These are phyloP conservation scores for Sebastes cheni DNA, from an alignment of 2,797 vertebrate genomes.

Conservation along the genomic window DNA sequence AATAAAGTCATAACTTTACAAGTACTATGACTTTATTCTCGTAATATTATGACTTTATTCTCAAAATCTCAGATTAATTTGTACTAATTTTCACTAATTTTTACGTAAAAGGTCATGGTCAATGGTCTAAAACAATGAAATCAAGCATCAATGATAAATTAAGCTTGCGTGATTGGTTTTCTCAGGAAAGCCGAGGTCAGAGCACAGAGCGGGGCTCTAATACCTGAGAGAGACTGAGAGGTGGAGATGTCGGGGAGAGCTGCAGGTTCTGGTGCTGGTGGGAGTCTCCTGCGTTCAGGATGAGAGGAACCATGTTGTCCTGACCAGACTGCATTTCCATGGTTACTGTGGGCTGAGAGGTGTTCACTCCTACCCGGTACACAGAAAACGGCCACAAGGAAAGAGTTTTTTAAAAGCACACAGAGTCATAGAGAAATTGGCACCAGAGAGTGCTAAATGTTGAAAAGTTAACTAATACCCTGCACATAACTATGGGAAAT, in stretches of 20 bases:
- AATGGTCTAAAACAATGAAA: not conserved
- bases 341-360: conserved; percentile 76
- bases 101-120: not conserved
- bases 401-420: conserved; percentile 27
- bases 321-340: conserved; percentile 84
- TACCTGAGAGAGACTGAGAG: conserved; percentile 89
- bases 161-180: not conserved
- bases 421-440: not conserved
- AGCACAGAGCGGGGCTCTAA: not conserved
- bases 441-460: not conserved
- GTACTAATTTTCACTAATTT: too few relatives aligned
- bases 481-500: not conserved
- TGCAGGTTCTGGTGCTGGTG: conserved; percentile 84
- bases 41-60: too few relatives aligned
- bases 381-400: conserved; percentile 30
- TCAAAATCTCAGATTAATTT: too few relatives aligned
- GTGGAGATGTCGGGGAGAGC: conserved; percentile 87
- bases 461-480: not conserved
- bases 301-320: conserved; percentile 84
- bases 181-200: not conserved
- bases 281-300: conserved; percentile 84
- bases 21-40: too few relatives aligned
- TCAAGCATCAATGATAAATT: not conserved
- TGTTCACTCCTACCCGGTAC: conserved; percentile 81
- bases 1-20: too few relatives aligned